A percentile compares a stretch with the other conserved stretches of the same genome.
These are phyloP conservation scores for Percopsis transmontana DNA, from an alignment of 2,113 vertebrate species.

Conservation along the genomic window DNA sequence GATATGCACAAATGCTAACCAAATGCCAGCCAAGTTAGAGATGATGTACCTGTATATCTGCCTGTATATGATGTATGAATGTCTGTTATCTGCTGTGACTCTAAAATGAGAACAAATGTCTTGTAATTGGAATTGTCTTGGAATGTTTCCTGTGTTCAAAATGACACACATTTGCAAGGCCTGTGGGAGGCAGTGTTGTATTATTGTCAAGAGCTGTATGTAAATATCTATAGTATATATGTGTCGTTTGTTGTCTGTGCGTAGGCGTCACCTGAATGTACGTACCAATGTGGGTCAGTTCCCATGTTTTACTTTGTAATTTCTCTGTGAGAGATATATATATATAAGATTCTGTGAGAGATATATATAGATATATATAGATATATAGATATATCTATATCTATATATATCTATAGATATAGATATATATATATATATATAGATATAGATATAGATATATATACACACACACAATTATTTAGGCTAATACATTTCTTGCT, in stretches of 20 bases:
- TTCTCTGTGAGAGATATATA: constrained; percentile 79
- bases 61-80: too few relatives aligned
- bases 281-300: constrained; percentile 58
- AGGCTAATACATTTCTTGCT: too few relatives aligned
- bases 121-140: not conserved
- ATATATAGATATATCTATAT: not conserved
- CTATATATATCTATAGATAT: not conserved
- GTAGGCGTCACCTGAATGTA: constrained; percentile 63
- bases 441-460: not conserved
- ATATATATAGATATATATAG: constrained; percentile 26
- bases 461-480: not conserved
- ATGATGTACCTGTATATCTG: too few relatives aligned
- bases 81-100: too few relatives aligned
- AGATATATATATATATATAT: not conserved
- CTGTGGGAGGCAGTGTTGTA: not conserved
- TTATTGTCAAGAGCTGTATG: constrained; percentile 16
- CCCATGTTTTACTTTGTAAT: constrained; percentile 61
- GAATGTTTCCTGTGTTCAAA: not conserved
- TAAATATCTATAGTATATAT: constrained; percentile 18
- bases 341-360: constrained; percentile 37
- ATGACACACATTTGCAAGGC: not conserved
- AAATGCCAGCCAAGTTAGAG: too few relatives aligned
- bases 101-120: too few relatives aligned
- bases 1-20: too few relatives aligned
- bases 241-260: constrained; percentile 31